Evolutionary conservation across 2,797 vertebrate species (phyloP).

Genomic region (Pelobates cultripes): DNA sequence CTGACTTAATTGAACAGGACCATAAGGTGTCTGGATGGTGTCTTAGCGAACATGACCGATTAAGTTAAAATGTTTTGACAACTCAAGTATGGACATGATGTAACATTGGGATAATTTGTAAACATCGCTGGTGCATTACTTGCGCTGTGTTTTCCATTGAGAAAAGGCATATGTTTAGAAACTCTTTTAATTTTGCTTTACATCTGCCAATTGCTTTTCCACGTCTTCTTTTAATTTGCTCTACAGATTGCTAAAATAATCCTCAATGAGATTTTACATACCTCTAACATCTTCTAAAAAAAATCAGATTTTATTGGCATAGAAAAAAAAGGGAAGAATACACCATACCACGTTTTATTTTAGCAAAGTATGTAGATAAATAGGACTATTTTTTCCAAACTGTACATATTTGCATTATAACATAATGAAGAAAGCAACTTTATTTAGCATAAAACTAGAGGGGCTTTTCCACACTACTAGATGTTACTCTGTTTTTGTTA

Average conservation of each 20-base stretch:
- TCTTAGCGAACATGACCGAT: conserved; percentile 30
- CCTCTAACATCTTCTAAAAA: not conserved
- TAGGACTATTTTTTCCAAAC: not conserved
- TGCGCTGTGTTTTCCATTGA: conserved; percentile 17
- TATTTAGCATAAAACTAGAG: too few relatives aligned
- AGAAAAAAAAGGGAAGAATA: not conserved
- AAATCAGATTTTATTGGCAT: not conserved
- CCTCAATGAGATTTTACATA: conserved; percentile 10
- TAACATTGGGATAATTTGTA: conserved; percentile 14
- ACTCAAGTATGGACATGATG: conserved; percentile 25
- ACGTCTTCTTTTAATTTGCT: conserved; percentile 17
- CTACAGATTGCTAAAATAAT: conserved; percentile 10
- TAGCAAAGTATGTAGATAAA: not conserved
- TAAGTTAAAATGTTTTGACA: conserved; percentile 47
- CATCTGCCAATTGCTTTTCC: conserved; percentile 25
- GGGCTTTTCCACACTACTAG: too few relatives aligned
- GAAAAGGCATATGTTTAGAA: conserved; percentile 36
- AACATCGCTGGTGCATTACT: conserved; percentile 17
- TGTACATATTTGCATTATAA: too few relatives aligned
- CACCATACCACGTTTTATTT: not conserved
- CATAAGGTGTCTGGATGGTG: conserved; percentile 35
- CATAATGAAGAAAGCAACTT: too few relatives aligned
- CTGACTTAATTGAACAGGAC: conserved; percentile 34
- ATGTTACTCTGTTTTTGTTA: too few relatives aligned
- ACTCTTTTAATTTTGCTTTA: conserved; percentile 26